Conservation (phyloP, 2,113 vertebrate species). For the Eublepharis macularius region DNA sequence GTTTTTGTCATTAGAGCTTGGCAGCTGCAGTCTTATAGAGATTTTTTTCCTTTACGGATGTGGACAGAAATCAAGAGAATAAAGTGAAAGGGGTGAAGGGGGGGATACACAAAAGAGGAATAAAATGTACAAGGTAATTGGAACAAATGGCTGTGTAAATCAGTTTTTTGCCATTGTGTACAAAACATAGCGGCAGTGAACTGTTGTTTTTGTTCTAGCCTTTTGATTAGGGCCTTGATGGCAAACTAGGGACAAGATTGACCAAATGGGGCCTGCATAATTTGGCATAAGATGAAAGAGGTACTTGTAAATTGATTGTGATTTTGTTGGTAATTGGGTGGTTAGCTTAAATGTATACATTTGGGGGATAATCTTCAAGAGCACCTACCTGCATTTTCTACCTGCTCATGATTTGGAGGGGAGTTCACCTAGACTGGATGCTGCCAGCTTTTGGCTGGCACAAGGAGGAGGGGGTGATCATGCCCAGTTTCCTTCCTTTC, state of each 20-base stretch:
- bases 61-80: constrained; percentile 52
- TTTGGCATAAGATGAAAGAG: accelerated
- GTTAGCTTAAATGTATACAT: accelerated
- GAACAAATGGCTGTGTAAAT: not conserved
- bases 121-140: not conserved
- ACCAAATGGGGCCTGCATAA: not conserved
- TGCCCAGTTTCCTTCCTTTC: no score
- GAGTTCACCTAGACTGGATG: not conserved
- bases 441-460: no score
- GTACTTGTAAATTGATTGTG: not conserved
- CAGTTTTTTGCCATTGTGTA: not conserved
- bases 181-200: accelerated
- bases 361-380: not conserved
- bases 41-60: constrained; percentile 17
- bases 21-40: constrained; percentile 48
- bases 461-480: no score
- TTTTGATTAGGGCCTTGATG: not conserved
- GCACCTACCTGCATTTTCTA: accelerated
- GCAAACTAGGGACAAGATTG: not conserved
- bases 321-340: constrained; percentile 2
- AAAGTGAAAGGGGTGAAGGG: not conserved
- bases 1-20: constrained; percentile 52
- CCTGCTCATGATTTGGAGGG: not conserved
- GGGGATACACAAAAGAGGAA: not conserved
- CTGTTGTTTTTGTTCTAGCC: not conserved